Percentiles rank a stretch among this genome's conserved stretches.
phyloP scores from a whole-genome alignment of 2,888 invertebrate genomes.

The Anthoptus insignis region DNA sequence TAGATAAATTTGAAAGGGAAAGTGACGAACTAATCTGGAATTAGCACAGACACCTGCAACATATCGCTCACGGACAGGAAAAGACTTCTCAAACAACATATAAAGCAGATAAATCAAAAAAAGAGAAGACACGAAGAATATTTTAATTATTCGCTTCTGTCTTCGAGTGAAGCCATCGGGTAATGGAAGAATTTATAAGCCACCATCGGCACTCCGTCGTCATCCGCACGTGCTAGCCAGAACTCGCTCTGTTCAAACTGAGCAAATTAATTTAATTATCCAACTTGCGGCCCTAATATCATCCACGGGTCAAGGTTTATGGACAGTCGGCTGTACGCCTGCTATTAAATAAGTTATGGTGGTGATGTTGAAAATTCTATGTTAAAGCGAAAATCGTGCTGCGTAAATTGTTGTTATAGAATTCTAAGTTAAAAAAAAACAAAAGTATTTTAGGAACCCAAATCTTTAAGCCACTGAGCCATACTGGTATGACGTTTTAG shows the following conservation, averaged over 20 bases:
- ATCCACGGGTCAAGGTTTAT: conserved; percentile 29
- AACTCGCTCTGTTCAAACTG: conserved; percentile 20
- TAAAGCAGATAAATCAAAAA: too few species aligned
- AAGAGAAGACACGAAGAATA: background rate
- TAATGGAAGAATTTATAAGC: conserved; percentile 20
- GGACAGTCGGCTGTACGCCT: background rate
- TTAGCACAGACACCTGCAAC: too few species aligned
- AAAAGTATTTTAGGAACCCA: too few species aligned
- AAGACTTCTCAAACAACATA: too few species aligned
- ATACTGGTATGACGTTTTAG: too few species aligned
- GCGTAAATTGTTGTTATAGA: too few species aligned
- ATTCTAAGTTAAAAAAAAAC: too few species aligned
- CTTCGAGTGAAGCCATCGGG: background rate
- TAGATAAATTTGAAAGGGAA: too few species aligned
- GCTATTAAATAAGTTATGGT: conserved; percentile 4
- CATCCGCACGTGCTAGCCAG: conserved; percentile 27
- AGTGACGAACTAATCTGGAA: too few species aligned
- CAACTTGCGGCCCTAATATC: conserved; percentile 30
- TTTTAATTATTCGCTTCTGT: background rate
- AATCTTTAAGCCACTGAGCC: too few species aligned
- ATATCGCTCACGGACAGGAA: too few species aligned
- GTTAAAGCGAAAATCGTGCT: too few species aligned
- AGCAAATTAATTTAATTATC: conserved; percentile 38
- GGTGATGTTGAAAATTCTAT: conserved; percentile 1
- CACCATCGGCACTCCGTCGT: conserved; percentile 26